Conservation (phyloP, 2,797 vertebrate genomes). For the Anguilla pacifica region DNA sequence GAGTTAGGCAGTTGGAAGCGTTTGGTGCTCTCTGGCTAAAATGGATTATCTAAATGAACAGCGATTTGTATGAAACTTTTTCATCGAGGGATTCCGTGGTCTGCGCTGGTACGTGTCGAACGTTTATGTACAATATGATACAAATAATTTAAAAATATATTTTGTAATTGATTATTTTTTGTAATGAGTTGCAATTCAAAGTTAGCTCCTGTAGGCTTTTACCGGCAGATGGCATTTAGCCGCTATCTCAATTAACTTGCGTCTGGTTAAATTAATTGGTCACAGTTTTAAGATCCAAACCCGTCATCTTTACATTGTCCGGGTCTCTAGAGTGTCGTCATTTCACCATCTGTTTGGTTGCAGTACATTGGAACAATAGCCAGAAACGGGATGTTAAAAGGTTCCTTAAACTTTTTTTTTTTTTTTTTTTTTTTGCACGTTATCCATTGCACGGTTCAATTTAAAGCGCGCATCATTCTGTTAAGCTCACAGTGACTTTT, state of each 20-base stretch:
- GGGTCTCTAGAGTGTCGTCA: not conserved
- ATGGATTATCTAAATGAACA: not conserved
- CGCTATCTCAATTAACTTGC: not conserved
- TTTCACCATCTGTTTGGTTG: not conserved
- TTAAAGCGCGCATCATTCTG: not conserved
- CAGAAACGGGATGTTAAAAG: not conserved
- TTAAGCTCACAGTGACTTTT: not conserved
- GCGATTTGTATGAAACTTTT: not conserved
- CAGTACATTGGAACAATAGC: not conserved
- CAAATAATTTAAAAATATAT: not conserved
- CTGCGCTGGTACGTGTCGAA: not conserved
- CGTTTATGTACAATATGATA: not conserved
- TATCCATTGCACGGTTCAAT: not conserved
- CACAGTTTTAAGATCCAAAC: not conserved
- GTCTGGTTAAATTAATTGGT: not conserved
- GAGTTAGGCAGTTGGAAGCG: not conserved
- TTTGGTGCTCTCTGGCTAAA: not conserved
- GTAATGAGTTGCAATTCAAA: not conserved
- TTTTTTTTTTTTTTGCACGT: not conserved
- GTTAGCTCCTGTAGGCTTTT: not conserved
- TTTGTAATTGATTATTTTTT: not conserved
- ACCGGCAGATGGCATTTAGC: not conserved
- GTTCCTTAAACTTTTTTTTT: not conserved
- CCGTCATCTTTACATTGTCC: not conserved
- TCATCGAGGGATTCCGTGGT: not conserved